A percentile compares a stretch with the other conserved stretches of the same genome.
phyloP scores from a whole-genome alignment of 2,888 invertebrate genomes.

The Pemphredon lugubris region DNA sequence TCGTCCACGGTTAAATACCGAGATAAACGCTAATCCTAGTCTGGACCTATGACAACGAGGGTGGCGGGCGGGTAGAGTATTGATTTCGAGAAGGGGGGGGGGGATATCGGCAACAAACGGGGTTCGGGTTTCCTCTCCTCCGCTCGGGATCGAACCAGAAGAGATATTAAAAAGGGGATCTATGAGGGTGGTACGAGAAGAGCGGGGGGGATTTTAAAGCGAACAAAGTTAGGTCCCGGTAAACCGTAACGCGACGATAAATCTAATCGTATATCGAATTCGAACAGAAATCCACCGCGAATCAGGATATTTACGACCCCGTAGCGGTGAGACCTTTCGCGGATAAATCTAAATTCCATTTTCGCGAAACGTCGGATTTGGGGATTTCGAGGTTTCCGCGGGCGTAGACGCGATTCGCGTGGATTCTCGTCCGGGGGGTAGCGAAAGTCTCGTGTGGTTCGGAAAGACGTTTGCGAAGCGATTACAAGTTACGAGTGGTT shows the following conservation, averaged over 20 bases:
- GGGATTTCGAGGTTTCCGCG: neutral
- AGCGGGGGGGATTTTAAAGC: constrained; percentile 7
- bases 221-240: constrained; percentile 2
- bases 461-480: no score
- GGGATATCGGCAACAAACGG: constrained; percentile 24
- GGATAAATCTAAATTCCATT: neutral
- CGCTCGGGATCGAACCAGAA: neutral
- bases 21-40: constrained; percentile 56
- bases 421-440: no score
- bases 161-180: constrained; percentile 38
- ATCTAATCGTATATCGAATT: constrained; percentile 28
- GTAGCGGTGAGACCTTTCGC: neutral
- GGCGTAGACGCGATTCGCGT: neutral
- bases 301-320: constrained; percentile 10
- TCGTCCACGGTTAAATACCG: constrained; percentile 44
- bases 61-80: constrained; percentile 46
- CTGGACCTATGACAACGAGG: constrained; percentile 62
- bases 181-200: constrained; percentile 4
- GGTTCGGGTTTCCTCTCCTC: constrained; percentile 36
- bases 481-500: no score
- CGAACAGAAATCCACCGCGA: neutral
- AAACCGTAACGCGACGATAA: neutral
- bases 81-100: no score
- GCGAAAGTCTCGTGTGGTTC: neutral
- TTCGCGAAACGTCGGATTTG: neutral